Conservation (phyloP, 2,888 invertebrate genomes). For the Amblyteles armatorius region DNA sequence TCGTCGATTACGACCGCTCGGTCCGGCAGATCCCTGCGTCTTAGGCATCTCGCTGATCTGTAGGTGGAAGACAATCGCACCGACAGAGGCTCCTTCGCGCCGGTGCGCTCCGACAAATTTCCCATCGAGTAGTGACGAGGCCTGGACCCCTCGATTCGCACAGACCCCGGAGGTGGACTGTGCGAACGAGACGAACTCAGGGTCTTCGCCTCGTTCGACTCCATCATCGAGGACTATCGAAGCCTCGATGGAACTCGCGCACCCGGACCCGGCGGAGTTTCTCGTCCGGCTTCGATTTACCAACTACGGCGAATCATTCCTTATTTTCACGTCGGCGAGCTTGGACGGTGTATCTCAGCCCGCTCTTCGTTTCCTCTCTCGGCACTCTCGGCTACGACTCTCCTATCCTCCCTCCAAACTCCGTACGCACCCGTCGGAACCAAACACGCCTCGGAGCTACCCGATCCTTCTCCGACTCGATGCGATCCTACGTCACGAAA, state of each 20-base stretch:
- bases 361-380: neutral
- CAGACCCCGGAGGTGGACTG: neutral
- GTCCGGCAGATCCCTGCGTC: conserved; percentile 69
- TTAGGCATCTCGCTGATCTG: conserved; percentile 73
- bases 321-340: no score
- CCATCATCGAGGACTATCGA: neutral
- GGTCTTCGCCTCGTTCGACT: conserved; percentile 40
- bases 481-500: conserved; percentile 46
- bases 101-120: conserved; percentile 74
- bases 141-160: conserved; percentile 5
- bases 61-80: conserved; percentile 76
- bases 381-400: neutral
- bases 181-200: neutral
- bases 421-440: neutral
- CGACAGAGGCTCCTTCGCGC: conserved; percentile 72
- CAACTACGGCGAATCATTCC: conserved; percentile 23
- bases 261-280: no score
- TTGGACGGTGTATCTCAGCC: no score
- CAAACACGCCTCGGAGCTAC: neutral
- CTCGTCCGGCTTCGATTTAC: conserved; percentile 10
- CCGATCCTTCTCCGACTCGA: conserved; percentile 19
- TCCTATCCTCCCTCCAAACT: conserved; percentile 25
- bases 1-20: conserved; percentile 68
- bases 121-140: conserved; percentile 77
- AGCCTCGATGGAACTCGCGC: neutral